These are phyloP conservation scores for Monoplex corrugatus DNA, from an alignment of 2,888 invertebrate species.

Conservation along the genomic window DNA sequence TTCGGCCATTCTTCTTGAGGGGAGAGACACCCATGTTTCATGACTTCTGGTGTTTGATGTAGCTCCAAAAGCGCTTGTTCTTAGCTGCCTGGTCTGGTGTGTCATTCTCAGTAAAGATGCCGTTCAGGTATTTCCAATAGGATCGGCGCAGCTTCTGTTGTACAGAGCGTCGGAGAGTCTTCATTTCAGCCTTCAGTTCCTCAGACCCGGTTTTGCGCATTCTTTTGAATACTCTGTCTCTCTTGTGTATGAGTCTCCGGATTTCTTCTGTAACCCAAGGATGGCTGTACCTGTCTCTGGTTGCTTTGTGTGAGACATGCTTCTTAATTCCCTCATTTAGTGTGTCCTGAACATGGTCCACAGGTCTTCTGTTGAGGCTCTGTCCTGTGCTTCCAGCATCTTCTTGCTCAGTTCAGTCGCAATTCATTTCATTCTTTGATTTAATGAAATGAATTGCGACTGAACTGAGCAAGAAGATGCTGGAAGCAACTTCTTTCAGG, in stretches of 20 bases:
- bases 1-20: too few species aligned
- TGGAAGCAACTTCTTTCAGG: background rate
- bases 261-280: constrained; percentile 5
- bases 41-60: too few species aligned
- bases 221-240: background rate
- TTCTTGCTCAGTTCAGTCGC: background rate
- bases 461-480: too few species aligned
- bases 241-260: background rate
- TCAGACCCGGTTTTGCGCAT: background rate
- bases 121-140: too few species aligned
- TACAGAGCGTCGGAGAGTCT: background rate
- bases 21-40: too few species aligned
- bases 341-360: background rate
- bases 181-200: background rate
- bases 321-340: background rate
- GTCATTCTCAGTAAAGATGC: too few species aligned
- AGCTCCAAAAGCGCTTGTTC: too few species aligned
- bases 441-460: too few species aligned
- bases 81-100: too few species aligned
- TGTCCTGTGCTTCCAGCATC: background rate
- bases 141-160: too few species aligned
- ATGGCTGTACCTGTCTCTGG: background rate
- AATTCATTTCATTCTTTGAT: too few species aligned
- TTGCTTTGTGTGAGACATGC: constrained; percentile 3
- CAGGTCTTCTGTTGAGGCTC: background rate